These are phyloP conservation scores for Megalonaias nervosa DNA, from an alignment of 1,140 invertebrate species.

Conservation along the genomic window DNA sequence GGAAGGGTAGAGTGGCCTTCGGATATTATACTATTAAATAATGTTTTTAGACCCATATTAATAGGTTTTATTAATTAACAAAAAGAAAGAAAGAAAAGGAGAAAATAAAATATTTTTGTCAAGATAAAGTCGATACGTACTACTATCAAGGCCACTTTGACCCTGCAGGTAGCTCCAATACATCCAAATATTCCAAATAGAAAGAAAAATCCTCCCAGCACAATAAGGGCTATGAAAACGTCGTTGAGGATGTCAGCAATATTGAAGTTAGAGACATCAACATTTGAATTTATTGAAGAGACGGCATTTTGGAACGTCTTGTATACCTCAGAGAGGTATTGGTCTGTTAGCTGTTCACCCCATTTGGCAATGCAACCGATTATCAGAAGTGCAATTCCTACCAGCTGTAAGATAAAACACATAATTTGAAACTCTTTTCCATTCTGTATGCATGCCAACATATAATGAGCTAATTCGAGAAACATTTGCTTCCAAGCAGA, in stretches of 20 bases:
- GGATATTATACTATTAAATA: too few relatives aligned
- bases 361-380: slow-evolving; percentile 38
- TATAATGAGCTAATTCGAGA: not conserved
- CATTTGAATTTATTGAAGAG: not conserved
- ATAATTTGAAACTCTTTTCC: not conserved
- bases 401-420: slow-evolving; percentile 19
- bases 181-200: slow-evolving; percentile 39
- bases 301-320: slow-evolving; percentile 19
- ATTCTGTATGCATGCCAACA: not conserved
- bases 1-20: too few relatives aligned
- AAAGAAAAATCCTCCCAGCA: slow-evolving; percentile 42
- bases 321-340: slow-evolving; percentile 28
- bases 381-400: slow-evolving; percentile 41
- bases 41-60: too few relatives aligned
- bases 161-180: slow-evolving; percentile 37
- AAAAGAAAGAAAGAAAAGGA: too few relatives aligned
- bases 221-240: slow-evolving; percentile 38
- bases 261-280: slow-evolving; percentile 30
- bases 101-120: too few relatives aligned
- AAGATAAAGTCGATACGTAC: slow-evolving; percentile 25
- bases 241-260: slow-evolving; percentile 36
- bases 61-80: too few relatives aligned
- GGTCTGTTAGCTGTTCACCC: slow-evolving; percentile 30
- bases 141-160: slow-evolving; percentile 31
- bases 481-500: not conserved